phyloP scores from a whole-genome alignment of 2,888 invertebrate genomes.

The Rhorus exstirpatorius region DNA sequence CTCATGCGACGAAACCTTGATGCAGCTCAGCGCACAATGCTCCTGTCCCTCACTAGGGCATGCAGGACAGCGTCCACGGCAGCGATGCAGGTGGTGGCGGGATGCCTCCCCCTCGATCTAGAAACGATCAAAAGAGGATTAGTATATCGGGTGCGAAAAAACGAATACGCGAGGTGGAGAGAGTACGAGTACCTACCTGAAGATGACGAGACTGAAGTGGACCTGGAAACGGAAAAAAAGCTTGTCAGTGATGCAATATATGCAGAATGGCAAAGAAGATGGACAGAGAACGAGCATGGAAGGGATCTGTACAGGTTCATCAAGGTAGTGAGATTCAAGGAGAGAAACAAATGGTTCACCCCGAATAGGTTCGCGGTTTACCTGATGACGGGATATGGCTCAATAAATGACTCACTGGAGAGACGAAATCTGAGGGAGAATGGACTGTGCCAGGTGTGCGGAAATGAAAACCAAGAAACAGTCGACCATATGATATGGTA shows the following conservation, averaged over 20 bases:
- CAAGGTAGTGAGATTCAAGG: conserved; percentile 3
- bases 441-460: not conserved
- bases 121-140: conserved; percentile 6
- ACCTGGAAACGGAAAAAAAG: not conserved
- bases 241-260: not conserved
- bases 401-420: conserved; percentile 1
- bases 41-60: conserved; percentile 15
- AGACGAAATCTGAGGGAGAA: not conserved
- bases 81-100: conserved; percentile 32
- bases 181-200: not conserved
- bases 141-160: too few relatives aligned
- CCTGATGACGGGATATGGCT: conserved; percentile 12
- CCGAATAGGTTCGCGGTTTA: too few relatives aligned
- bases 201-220: not conserved
- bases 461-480: not conserved
- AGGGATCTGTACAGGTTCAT: conserved; percentile 16
- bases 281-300: conserved; percentile 9
- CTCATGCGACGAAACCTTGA: not conserved
- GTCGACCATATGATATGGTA: conserved; percentile 23
- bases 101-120: conserved; percentile 33
- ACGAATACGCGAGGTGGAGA: conserved; percentile 2
- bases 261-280: conserved; percentile 9
- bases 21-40: conserved; percentile 24
- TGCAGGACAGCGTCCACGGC: conserved; percentile 28
- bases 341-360: conserved; percentile 8